Percentiles rank a stretch among this genome's conserved stretches.
phyloP scores from a whole-genome alignment of 2,113 vertebrate genomes.

The Mirza zaza region DNA sequence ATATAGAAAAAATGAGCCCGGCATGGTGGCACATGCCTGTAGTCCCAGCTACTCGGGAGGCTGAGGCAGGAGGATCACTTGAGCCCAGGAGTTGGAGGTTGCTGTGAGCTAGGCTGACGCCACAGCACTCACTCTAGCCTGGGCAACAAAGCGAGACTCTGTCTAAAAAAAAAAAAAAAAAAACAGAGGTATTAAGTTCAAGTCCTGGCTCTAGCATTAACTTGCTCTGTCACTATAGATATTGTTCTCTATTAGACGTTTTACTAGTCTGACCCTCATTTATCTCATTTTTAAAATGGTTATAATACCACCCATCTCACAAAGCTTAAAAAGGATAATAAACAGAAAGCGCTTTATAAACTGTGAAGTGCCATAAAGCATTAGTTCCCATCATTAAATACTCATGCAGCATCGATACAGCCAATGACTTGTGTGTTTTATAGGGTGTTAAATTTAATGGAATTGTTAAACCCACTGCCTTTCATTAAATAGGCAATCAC shows the following conservation, averaged over 20 bases:
- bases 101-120: too few species aligned
- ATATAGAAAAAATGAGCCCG: too few species aligned
- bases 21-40: too few species aligned
- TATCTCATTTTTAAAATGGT: slow-evolving; percentile 32
- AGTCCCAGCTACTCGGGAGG: too few species aligned
- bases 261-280: neutral
- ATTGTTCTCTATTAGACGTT: neutral
- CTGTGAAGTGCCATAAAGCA: neutral
- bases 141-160: too few species aligned
- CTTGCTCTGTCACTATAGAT: neutral
- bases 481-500: slow-evolving; percentile 59
- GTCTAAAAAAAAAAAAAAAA: neutral
- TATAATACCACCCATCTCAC: neutral
- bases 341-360: slow-evolving; percentile 37
- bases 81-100: too few species aligned
- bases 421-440: slow-evolving; percentile 25
- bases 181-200: neutral
- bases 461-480: slow-evolving; percentile 58
- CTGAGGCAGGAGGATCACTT: too few species aligned
- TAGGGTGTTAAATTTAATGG: slow-evolving; percentile 30
- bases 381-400: slow-evolving; percentile 50
- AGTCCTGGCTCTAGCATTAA: neutral
- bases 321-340: slow-evolving; percentile 22
- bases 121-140: too few species aligned
- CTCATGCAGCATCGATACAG: neutral